Evolutionary conservation across 2,113 vertebrate species (phyloP), one percentile per base, ranked within the genome.

Genomic region (Tretioscincus oriximinensis): DNA sequence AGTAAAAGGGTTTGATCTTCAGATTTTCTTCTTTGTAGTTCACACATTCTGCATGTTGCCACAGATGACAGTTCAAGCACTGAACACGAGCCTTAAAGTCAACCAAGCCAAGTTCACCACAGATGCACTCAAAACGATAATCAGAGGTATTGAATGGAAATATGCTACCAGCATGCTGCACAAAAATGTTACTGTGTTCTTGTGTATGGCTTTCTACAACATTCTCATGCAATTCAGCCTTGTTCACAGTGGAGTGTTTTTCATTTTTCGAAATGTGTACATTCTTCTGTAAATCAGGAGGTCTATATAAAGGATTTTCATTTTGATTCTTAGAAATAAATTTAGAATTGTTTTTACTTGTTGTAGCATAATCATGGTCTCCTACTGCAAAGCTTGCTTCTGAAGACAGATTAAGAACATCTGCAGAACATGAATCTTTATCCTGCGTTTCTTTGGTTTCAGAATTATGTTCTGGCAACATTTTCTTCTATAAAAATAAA

Each of bases 101-200:
- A 7, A 94, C 71, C 21, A 97, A 84, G 35, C 97, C 97, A 4
- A 98, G 93, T 77, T 98, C 97, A 41, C 98, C 98, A 84, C 98
- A 99, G 84, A 99, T 98, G 81, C 98, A 99, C 90, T 99, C 98
- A 76, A 99, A 99, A 65, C 96, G 97, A 87, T 98, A 99, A 79
- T 96, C 94, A 1, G 96, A 91, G 1, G 96, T 96, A 87, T 96
- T 96, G 91, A 92, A 97, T 0, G 97, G 97, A 84, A 91, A 93
- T 51, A 89, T 63, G 14, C 93, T 73, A 7, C 94, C 91, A 5
- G 89, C 86, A 41, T 80, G 88, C 9, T 90, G 88, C 16, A 70
- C 0, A 0, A 86, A 89, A 85, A 88, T 86, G 74, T 87, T 85
- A 11, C 91, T 89, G 72, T 0, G 26, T 45, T 87, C 83, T 76